Conservation (phyloP, 2,113 vertebrate species). For the Coracopsis vasa region DNA sequence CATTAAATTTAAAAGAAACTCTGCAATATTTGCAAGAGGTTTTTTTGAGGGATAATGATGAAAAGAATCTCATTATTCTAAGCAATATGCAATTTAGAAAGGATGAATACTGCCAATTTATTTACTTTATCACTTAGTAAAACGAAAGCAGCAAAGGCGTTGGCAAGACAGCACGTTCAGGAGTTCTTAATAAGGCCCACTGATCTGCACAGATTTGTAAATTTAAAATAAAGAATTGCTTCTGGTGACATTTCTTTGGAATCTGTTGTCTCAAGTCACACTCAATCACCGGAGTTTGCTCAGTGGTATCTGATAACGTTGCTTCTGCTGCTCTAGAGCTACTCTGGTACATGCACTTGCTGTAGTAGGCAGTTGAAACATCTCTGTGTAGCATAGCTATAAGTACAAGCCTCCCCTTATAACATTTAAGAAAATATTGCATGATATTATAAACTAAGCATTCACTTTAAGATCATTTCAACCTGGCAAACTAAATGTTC, state of each 20-base stretch:
- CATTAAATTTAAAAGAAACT: constrained; percentile 50
- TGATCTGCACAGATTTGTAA: constrained; percentile 1
- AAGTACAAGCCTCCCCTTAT: background rate
- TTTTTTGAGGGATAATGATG: constrained; percentile 28
- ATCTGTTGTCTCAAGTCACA: constrained; percentile 41
- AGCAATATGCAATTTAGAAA: constrained; percentile 34
- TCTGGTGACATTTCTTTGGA: constrained; percentile 71
- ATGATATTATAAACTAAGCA: background rate
- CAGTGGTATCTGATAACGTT: constrained; percentile 68
- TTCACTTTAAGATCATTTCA: background rate
- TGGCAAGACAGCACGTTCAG: background rate
- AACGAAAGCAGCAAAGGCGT: background rate
- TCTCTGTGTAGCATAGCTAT: background rate
- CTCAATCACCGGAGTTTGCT: constrained; percentile 14
- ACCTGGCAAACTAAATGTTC: background rate
- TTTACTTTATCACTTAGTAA: constrained; percentile 28
- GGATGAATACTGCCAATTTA: constrained; percentile 35
- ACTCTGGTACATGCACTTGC: background rate
- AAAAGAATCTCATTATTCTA: constrained; percentile 56
- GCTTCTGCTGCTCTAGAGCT: background rate
- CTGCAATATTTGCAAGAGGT: constrained; percentile 1
- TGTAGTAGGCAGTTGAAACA: background rate
- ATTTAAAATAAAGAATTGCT: constrained; percentile 46
- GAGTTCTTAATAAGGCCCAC: constrained; percentile 20
- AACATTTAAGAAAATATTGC: constrained; percentile 10